Percentiles rank a stretch among this genome's conserved stretches.
Evolutionary conservation across 2,797 vertebrate genomes (phyloP).

Genomic region (Malurus splendens): DNA sequence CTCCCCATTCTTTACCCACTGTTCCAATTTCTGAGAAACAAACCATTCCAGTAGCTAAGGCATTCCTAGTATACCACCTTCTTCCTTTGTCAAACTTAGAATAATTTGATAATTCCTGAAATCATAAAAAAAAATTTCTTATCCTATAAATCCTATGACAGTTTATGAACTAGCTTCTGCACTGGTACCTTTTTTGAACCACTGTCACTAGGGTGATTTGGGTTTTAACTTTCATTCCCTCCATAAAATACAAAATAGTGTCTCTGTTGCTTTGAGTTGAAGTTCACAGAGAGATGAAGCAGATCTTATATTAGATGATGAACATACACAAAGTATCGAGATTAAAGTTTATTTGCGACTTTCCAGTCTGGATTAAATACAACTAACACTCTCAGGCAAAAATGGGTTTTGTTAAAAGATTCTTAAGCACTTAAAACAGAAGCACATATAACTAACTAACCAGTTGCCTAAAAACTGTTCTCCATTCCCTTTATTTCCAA

Average conservation of each 20-base stretch:
- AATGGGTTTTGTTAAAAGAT: rapidly evolving
- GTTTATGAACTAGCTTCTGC: not conserved
- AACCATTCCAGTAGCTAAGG: not conserved
- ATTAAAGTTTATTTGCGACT: not conserved
- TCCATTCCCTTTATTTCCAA: not conserved
- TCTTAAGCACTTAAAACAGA: not conserved
- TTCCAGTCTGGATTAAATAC: not conserved
- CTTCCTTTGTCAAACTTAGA: not conserved
- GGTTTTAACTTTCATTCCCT: not conserved
- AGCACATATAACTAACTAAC: not conserved
- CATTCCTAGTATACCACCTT: not conserved
- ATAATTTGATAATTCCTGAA: not conserved
- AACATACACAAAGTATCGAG: rapidly evolving
- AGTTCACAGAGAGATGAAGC: not conserved
- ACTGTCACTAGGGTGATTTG: not conserved
- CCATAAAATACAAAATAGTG: not conserved
- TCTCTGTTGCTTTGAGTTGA: not conserved
- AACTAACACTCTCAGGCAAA: not conserved
- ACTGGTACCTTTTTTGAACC: not conserved
- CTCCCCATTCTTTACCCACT: not conserved
- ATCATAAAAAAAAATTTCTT: not conserved
- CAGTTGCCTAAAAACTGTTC: not conserved
- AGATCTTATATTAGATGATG: not conserved
- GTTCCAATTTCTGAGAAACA: not conserved
- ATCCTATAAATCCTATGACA: not conserved